Conservation (phyloP, 1,140 invertebrate genomes). For the Hestina assimilis region DNA sequence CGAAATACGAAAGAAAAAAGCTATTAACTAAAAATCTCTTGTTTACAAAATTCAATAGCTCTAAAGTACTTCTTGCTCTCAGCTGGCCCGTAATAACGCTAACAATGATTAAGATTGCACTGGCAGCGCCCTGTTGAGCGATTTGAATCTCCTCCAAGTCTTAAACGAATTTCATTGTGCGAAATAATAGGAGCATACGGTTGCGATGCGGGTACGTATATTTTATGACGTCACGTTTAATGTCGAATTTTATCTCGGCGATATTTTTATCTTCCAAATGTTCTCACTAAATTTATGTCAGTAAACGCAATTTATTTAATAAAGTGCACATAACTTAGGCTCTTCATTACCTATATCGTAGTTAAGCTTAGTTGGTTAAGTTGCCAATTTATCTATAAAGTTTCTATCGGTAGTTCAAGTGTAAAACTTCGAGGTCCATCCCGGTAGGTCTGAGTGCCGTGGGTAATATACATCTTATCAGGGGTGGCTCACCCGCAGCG, state of each 20-base stretch:
- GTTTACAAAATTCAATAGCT: slow-evolving; percentile 20
- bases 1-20: too few species aligned
- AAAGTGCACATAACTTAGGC: background rate
- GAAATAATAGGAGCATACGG: slow-evolving; percentile 58
- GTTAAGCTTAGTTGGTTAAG: slow-evolving; percentile 30
- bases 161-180: slow-evolving; percentile 65
- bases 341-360: background rate
- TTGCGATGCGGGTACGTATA: slow-evolving; percentile 35
- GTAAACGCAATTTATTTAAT: too few species aligned
- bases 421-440: slow-evolving; percentile 18
- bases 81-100: slow-evolving; percentile 42
- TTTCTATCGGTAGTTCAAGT: slow-evolving; percentile 26
- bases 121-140: slow-evolving; percentile 41
- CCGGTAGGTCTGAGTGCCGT: slow-evolving; percentile 19
- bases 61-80: slow-evolving; percentile 19
- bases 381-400: slow-evolving; percentile 48
- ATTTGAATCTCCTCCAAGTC: slow-evolving; percentile 67
- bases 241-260: background rate
- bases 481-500: slow-evolving; percentile 52
- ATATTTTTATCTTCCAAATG: background rate
- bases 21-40: background rate
- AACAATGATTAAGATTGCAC: slow-evolving; percentile 59
- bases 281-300: too few species aligned
- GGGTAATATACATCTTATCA: slow-evolving; percentile 73
- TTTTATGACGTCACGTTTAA: slow-evolving; percentile 39